These are phyloP conservation scores for Eulemur rufifrons DNA, from an alignment of 2,113 vertebrate species.

Conservation along the genomic window DNA sequence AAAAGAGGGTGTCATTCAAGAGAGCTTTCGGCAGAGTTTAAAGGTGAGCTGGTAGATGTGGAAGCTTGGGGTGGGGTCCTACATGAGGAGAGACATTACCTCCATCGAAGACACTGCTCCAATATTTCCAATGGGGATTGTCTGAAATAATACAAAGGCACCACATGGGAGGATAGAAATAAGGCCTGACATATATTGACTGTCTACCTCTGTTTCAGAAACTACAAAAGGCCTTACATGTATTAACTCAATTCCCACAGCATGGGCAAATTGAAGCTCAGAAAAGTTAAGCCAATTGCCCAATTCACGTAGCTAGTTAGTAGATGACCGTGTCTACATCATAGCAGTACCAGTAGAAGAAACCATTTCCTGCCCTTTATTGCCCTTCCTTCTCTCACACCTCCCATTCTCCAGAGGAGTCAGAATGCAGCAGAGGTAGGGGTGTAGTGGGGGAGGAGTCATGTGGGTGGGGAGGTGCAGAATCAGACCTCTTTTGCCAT, in stretches of 20 bases:
- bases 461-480: not conserved
- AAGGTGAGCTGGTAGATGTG: not conserved
- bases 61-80: not conserved
- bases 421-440: not conserved
- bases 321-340: not conserved
- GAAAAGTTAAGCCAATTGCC: not conserved
- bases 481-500: not conserved
- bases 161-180: not conserved
- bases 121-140: not conserved
- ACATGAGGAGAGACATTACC: not conserved
- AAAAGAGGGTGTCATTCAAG: not conserved
- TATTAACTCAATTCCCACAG: not conserved
- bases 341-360: not conserved
- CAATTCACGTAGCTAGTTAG: not conserved
- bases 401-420: not conserved
- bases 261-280: not conserved
- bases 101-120: not conserved
- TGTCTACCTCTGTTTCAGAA: not conserved
- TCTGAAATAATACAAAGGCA: not conserved
- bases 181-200: not conserved
- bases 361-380: not conserved
- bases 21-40: not conserved
- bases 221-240: not conserved
- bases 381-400: not conserved
- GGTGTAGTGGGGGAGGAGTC: not conserved